Conservation (phyloP, 2,797 vertebrate genomes). For the Danio kyathit region DNA sequence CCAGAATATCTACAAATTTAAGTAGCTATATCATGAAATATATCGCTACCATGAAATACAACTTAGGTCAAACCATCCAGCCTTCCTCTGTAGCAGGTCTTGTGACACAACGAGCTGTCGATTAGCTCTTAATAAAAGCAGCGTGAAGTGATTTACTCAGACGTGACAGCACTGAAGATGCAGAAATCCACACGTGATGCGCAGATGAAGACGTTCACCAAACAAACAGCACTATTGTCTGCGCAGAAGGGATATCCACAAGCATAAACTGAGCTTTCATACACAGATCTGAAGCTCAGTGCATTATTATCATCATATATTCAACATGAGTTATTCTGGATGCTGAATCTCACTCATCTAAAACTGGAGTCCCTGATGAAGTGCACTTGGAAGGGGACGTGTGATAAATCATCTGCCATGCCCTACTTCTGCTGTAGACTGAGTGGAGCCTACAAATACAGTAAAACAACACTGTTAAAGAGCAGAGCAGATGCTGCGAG, state of each 20-base stretch:
- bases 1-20: too few species aligned
- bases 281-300: background rate
- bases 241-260: background rate
- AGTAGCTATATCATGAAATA: too few species aligned
- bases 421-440: slow-evolving; percentile 47
- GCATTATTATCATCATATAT: background rate
- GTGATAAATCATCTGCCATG: slow-evolving; percentile 49
- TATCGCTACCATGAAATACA: too few species aligned
- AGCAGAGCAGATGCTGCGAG: too few species aligned
- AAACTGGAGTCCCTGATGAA: slow-evolving; percentile 40
- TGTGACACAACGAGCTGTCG: slow-evolving; percentile 2
- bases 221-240: background rate
- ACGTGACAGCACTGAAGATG: background rate
- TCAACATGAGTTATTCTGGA: slow-evolving; percentile 1
- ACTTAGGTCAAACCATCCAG: too few species aligned
- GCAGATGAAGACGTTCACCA: background rate
- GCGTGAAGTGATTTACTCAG: background rate
- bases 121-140: background rate
- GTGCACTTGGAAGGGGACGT: slow-evolving; percentile 21
- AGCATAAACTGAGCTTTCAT: background rate
- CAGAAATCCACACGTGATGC: background rate
- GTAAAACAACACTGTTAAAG: background rate
- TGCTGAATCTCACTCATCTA: slow-evolving; percentile 12
- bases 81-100: too few species aligned
- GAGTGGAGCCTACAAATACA: slow-evolving; percentile 2